Conservation (phyloP, 2,797 vertebrate species). For the Lepilemur ruficaudatus region DNA sequence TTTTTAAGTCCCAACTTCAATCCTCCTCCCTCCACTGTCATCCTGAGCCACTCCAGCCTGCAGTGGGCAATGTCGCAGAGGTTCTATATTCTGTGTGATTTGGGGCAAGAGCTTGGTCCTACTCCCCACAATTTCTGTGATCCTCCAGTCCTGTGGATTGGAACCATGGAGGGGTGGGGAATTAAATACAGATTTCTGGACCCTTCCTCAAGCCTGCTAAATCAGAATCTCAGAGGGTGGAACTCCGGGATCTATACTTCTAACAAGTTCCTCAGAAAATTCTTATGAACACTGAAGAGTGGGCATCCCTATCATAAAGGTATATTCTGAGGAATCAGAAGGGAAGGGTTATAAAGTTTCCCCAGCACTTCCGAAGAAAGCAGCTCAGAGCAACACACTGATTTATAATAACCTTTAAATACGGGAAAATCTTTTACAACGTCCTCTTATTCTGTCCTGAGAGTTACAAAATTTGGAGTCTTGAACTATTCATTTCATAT, state of each 20-base stretch:
- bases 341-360: neutral
- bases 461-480: neutral
- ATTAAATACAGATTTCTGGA: neutral
- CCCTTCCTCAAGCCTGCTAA: neutral
- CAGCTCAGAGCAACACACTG: neutral
- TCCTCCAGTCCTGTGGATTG: neutral
- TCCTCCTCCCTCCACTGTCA: neutral
- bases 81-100: neutral
- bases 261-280: neutral
- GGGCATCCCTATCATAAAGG: neutral
- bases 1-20: neutral
- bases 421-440: neutral
- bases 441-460: neutral
- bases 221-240: neutral
- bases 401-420: constrained; percentile 5
- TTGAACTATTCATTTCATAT: neutral
- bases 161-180: neutral
- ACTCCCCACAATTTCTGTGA: neutral
- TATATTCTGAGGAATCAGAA: neutral
- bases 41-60: neutral
- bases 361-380: neutral
- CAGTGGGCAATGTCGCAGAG: neutral
- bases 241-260: neutral
- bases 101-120: neutral
- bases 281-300: neutral